Conservation (phyloP, 2,888 invertebrate species). For the Hololepta plana region DNA sequence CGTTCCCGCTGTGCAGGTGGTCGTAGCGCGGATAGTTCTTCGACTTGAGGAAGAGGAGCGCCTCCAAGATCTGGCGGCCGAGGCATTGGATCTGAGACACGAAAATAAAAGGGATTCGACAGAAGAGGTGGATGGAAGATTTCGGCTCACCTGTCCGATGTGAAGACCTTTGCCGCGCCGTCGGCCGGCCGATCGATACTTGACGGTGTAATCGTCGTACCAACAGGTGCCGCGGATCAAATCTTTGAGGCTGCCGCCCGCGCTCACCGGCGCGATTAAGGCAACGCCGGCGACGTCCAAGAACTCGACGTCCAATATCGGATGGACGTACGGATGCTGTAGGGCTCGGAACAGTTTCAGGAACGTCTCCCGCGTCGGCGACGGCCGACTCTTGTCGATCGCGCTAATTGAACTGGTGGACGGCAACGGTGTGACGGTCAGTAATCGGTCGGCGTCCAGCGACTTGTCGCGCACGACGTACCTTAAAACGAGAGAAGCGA, state of each 20-base stretch:
- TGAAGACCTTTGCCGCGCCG: conserved; percentile 19
- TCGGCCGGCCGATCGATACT: conserved; percentile 15
- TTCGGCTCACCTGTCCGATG: conserved; percentile 17
- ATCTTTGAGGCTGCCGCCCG: conserved; percentile 75
- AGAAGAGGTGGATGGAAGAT: neutral
- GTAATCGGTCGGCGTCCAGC: conserved; percentile 56
- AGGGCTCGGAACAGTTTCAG: conserved; percentile 68
- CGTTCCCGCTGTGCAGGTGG: conserved; percentile 79
- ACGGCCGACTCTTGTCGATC: too few relatives aligned
- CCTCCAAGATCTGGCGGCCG: conserved; percentile 76
- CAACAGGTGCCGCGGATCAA: conserved; percentile 53
- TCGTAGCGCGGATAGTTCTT: conserved; percentile 75
- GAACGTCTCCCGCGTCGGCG: conserved; percentile 46
- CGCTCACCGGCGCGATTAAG: conserved; percentile 67
- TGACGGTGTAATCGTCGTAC: conserved; percentile 32
- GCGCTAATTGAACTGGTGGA: conserved; percentile 23
- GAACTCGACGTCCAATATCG: conserved; percentile 72
- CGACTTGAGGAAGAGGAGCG: conserved; percentile 66
- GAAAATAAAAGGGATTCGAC: conserved; percentile 5
- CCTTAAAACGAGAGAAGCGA: conserved; percentile 16
- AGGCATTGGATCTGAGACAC: conserved; percentile 64
- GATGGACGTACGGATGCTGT: conserved; percentile 87
- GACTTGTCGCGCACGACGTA: conserved; percentile 72
- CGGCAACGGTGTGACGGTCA: conserved; percentile 50
- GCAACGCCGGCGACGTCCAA: conserved; percentile 46